Evolutionary conservation across 2,888 invertebrate species (phyloP).

Genomic region (Gnatocerus cornutus): DNA sequence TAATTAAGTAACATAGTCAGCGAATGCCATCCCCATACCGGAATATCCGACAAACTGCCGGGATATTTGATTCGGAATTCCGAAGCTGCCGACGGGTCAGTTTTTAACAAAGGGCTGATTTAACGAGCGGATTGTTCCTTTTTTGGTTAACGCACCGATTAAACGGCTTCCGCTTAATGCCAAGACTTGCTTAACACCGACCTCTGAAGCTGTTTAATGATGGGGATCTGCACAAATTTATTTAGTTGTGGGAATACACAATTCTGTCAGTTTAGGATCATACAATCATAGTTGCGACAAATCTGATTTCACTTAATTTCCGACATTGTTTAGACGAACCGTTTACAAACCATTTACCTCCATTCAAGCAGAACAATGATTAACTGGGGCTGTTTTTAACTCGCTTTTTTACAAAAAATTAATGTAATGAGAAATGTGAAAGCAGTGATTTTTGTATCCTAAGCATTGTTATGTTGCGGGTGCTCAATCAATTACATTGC

Average conservation of each 20-base stretch:
- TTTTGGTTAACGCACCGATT: constrained; percentile 37
- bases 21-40: constrained; percentile 52
- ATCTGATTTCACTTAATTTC: not conserved
- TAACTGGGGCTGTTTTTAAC: too few relatives aligned
- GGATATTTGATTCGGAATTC: constrained; percentile 47
- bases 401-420: not conserved
- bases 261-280: not conserved
- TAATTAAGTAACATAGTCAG: constrained; percentile 64
- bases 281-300: not conserved
- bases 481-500: not conserved
- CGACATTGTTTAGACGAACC: not conserved
- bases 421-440: too few relatives aligned
- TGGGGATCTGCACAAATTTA: not conserved
- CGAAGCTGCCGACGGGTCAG: constrained; percentile 47
- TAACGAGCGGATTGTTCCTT: constrained; percentile 33
- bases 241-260: constrained; percentile 12
- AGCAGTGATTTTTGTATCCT: too few relatives aligned
- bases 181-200: constrained; percentile 8
- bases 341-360: not conserved
- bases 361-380: too few relatives aligned
- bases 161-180: constrained; percentile 11
- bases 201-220: constrained; percentile 8
- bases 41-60: constrained; percentile 41
- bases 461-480: too few relatives aligned
- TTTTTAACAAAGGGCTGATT: constrained; percentile 45